Percentiles rank a stretch among this genome's conserved stretches.
phyloP scores from a whole-genome alignment of 2,797 vertebrate genomes.

The Bufotes viridis region DNA sequence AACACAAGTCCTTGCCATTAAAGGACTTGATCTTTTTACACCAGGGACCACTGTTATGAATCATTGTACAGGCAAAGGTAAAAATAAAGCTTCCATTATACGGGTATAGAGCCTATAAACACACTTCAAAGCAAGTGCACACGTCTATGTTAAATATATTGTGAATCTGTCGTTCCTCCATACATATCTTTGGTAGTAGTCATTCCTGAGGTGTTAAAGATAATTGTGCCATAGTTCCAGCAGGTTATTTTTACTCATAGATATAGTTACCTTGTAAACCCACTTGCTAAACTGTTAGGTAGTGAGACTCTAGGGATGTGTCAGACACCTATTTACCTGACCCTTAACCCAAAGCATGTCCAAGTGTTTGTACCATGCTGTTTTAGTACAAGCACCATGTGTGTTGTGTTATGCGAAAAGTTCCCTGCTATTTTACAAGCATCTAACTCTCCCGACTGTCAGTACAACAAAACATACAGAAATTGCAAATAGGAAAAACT shows the following conservation, averaged over 20 bases:
- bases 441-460: background rate
- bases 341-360: background rate
- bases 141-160: conserved; percentile 26
- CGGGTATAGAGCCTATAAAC: background rate
- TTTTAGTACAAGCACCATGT: conserved; percentile 2
- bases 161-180: background rate
- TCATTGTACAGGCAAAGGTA: background rate
- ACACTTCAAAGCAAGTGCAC: background rate
- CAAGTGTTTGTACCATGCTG: background rate
- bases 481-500: background rate
- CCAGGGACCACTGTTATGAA: background rate
- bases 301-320: background rate
- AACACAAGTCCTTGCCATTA: background rate
- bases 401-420: background rate
- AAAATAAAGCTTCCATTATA: background rate
- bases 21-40: background rate
- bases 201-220: background rate
- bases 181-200: background rate
- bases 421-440: background rate
- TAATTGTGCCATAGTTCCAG: background rate
- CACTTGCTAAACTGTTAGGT: background rate
- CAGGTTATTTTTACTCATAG: background rate
- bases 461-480: background rate
- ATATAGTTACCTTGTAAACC: background rate
- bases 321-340: background rate